Conservation (phyloP, 2,113 vertebrate genomes). For the Sinocyclocheilus anophthalmus region DNA sequence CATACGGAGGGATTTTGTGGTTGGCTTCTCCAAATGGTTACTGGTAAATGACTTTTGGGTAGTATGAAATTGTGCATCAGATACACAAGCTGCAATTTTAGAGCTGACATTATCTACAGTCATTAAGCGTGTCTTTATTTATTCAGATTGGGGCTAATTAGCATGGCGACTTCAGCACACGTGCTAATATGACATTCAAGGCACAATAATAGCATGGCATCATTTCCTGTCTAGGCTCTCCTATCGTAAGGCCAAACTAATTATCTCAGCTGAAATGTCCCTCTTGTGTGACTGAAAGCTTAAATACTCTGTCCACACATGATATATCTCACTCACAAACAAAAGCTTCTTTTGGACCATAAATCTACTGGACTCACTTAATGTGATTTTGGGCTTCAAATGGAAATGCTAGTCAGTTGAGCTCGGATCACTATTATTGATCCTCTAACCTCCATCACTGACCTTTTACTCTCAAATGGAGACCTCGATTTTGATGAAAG, state of each 20-base stretch:
- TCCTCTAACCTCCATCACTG: neutral
- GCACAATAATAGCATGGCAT: conserved; percentile 52
- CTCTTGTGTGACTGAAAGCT: conserved; percentile 29
- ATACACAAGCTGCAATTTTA: conserved; percentile 31
- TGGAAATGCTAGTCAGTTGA: neutral
- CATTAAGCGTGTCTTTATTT: conserved; percentile 51
- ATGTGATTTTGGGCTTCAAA: conserved; percentile 12
- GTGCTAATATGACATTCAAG: conserved; percentile 65
- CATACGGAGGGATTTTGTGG: neutral
- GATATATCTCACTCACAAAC: neutral
- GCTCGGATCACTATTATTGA: conserved; percentile 1
- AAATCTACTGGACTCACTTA: neutral
- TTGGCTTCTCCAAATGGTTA: neutral
- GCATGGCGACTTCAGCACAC: conserved; percentile 54
- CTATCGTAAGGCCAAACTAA: conserved; percentile 47
- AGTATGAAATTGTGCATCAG: conserved; percentile 22
- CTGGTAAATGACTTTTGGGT: neutral
- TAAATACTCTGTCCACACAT: neutral
- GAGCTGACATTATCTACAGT: conserved; percentile 48
- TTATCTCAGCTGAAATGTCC: conserved; percentile 42
- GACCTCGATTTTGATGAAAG: neutral
- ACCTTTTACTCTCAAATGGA: neutral
- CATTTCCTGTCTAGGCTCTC: conserved; percentile 49
- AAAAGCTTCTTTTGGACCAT: neutral
- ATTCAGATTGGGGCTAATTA: conserved; percentile 65